These are phyloP conservation scores for Pogona vitticeps DNA, from an alignment of 2,113 vertebrate species.

Conservation along the genomic window DNA sequence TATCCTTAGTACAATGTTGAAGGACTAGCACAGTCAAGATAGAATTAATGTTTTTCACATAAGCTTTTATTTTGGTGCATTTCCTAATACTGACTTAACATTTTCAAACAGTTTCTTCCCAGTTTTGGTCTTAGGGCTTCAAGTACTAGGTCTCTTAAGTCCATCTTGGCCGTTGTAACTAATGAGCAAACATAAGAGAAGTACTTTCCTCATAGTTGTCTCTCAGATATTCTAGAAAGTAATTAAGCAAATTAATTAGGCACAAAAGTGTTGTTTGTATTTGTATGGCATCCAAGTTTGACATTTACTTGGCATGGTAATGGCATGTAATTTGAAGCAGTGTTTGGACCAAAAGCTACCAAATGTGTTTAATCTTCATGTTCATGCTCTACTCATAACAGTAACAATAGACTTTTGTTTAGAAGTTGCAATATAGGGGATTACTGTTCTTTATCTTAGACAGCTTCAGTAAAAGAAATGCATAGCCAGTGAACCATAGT, in stretches of 20 bases:
- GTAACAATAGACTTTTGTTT: not conserved
- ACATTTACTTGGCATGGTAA: not conserved
- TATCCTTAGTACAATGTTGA: too few species aligned
- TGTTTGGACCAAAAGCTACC: not conserved
- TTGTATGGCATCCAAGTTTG: not conserved
- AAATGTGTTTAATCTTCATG: not conserved
- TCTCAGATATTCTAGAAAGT: not conserved
- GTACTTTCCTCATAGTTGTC: not conserved
- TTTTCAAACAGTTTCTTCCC: not conserved
- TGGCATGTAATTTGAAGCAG: not conserved
- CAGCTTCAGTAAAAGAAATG: not conserved
- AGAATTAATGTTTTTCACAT: too few species aligned
- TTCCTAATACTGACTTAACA: not conserved
- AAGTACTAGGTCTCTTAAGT: not conserved
- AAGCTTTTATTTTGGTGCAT: too few species aligned
- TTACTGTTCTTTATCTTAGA: not conserved
- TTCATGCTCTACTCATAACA: not conserved
- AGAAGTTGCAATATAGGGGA: not conserved
- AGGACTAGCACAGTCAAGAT: too few species aligned
- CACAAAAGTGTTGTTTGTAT: not conserved
- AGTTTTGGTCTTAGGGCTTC: not conserved
- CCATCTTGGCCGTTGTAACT: not conserved
- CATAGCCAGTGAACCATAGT: not conserved
- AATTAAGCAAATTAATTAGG: not conserved
- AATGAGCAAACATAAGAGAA: not conserved